Evolutionary conservation across 2,797 vertebrate species (phyloP).

Genomic region (Peromyscus nudipes): DNA sequence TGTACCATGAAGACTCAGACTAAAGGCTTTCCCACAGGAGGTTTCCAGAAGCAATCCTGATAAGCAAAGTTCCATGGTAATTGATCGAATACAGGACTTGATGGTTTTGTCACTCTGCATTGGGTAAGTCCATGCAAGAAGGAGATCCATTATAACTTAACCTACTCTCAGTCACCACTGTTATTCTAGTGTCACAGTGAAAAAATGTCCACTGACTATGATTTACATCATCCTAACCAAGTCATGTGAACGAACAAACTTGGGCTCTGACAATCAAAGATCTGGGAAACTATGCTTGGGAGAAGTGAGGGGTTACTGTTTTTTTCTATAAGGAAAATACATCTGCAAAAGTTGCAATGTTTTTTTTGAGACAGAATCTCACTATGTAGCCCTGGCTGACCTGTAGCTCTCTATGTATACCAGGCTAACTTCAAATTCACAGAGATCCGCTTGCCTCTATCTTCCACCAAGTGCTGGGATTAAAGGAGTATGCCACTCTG

Average conservation of each 20-base stretch:
- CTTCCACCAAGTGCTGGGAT: not conserved
- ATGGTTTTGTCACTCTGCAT: conserved; percentile 71
- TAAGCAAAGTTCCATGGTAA: conserved; percentile 75
- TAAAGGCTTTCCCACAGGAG: conserved; percentile 53
- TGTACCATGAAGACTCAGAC: not conserved
- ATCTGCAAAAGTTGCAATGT: conserved; percentile 33
- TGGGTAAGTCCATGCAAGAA: conserved; percentile 81
- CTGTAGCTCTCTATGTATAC: not conserved
- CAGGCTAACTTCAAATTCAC: not conserved
- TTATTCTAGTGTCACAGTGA: conserved; percentile 87
- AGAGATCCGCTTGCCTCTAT: no score
- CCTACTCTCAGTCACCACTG: conserved; percentile 87
- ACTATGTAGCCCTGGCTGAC: not conserved
- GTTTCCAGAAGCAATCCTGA: conserved; percentile 65
- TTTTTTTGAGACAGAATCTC: not conserved
- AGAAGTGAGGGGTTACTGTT: conserved; percentile 63
- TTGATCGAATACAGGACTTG: conserved; percentile 39
- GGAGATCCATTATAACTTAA: conserved; percentile 82
- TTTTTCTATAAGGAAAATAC: conserved; percentile 73
- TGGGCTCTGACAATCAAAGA: conserved; percentile 82
- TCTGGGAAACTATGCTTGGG: conserved; percentile 78
- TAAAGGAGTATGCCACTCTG: not conserved
- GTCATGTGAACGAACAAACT: conserved; percentile 83
- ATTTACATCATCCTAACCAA: conserved; percentile 86
- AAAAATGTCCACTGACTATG: conserved; percentile 83